Evolutionary conservation across 1,140 invertebrate species (phyloP), one percentile per base, ranked within the genome.

Genomic region (Oedothorax gibbosus): DNA sequence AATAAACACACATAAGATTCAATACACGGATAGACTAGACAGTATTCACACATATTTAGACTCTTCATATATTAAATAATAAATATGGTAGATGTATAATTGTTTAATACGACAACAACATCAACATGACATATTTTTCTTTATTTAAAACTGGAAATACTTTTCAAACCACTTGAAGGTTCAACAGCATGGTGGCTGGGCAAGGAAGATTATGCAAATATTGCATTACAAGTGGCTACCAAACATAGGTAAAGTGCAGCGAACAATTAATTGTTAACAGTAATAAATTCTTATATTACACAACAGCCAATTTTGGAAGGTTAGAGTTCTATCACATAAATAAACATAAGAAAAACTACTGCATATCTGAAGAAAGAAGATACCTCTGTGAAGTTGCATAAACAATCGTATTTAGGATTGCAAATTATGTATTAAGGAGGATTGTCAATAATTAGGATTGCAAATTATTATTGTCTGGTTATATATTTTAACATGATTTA

Each of bases 251-350:
- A 60, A 57, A 60, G 78, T 71, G 68, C 66, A 71, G 14, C 20
- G 18, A n/a, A 60, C 53, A 71, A 81, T 11, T 10, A 9, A 12
- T 53, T 64, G 9, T 81, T 68, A 81, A 81, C 78, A 81, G 66
- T 81, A 81, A 71, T 81, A 81, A 81, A 81, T 71, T 81, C 78
- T 81, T 81, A 81, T 81, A 81, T 71, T 81, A 81, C 78, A 81
- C 78, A 81, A 81, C 78, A 81, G 78, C 20, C 20, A 56, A 71
- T 64, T 77, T 71, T 65, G 8, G 14, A 49, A 77, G 35, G 69
- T 71, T 18, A 18, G 54, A n/a, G 20, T 20, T 18, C 50, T 71
- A 71, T 54, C 1, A 18, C 35, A 35, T 53, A 60, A 71, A 71
- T 71, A 53, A 71, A 71, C 50, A 53, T n/a, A 35, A 9, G 50